Conservation (phyloP, 2,113 vertebrate species). For the Sinocyclocheilus rhinocerous region DNA sequence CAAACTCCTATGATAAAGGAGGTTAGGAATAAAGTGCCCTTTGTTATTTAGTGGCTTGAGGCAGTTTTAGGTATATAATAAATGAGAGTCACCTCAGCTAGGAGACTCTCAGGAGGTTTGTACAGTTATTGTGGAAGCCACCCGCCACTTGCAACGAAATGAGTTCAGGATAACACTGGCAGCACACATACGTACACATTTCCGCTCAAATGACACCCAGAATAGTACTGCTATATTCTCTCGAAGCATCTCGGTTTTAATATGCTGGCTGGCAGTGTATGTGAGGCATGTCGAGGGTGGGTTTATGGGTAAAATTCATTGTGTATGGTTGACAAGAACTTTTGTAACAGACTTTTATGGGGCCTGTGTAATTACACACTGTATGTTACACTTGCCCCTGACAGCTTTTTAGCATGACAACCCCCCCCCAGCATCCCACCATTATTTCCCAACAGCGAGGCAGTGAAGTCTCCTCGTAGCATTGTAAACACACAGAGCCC, state of each 20-base stretch:
- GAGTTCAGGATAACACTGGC: constrained; percentile 14
- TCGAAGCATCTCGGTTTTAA: constrained; percentile 44
- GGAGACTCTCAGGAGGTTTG: constrained; percentile 45
- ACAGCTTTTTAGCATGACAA: constrained; percentile 38
- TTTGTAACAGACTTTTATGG: constrained; percentile 46
- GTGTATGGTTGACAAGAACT: constrained; percentile 47
- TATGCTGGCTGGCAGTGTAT: constrained; percentile 8
- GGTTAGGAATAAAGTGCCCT: not conserved
- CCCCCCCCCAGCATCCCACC: constrained; percentile 12
- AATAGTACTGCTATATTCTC: constrained; percentile 45
- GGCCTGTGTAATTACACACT: constrained; percentile 52
- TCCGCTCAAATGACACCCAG: constrained; percentile 31
- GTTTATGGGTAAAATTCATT: constrained; percentile 14
- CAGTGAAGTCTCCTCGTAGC: not conserved
- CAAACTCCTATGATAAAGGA: constrained; percentile 4
- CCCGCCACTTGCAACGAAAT: constrained; percentile 16
- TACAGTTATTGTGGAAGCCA: constrained; percentile 35
- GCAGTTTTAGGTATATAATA: constrained; percentile 6
- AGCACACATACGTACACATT: constrained; percentile 18
- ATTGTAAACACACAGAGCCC: not conserved
- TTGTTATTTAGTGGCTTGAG: not conserved
- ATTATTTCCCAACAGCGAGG: constrained; percentile 6
- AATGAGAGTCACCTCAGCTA: not conserved
- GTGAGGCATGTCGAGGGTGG: not conserved
- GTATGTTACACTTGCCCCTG: constrained; percentile 30